Conservation (phyloP, 1,140 invertebrate species). For the Orius laevigatus region DNA sequence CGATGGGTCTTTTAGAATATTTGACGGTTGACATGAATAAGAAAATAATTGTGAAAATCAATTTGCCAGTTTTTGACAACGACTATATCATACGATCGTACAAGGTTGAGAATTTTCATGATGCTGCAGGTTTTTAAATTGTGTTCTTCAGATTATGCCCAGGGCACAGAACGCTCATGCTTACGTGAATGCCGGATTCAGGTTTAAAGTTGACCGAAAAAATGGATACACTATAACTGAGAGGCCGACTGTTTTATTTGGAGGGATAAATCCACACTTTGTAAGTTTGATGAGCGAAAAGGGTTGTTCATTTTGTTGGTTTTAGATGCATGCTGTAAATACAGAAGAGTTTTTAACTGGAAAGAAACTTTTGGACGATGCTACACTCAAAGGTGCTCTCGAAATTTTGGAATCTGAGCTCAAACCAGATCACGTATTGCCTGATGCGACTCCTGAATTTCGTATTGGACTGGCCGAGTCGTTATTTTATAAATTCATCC, state of each 20-base stretch:
- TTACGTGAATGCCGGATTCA: constrained; percentile 31
- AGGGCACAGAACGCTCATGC: constrained; percentile 19
- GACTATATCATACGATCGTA: constrained; percentile 34
- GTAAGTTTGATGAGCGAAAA: background rate
- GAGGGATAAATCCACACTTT: background rate
- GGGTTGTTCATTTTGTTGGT: background rate
- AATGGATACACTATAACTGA: constrained; percentile 18
- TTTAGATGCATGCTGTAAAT: constrained; percentile 39
- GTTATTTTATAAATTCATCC: constrained; percentile 28
- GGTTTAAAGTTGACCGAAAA: constrained; percentile 45
- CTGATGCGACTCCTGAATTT: constrained; percentile 42
- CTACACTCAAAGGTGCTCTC: constrained; percentile 38
- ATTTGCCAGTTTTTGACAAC: constrained; percentile 32
- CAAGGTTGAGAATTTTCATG: no score
- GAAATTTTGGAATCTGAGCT: constrained; percentile 39
- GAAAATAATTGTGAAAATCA: constrained; percentile 43
- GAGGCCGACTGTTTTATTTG: constrained; percentile 8
- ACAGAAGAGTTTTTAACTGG: constrained; percentile 46
- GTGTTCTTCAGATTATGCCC: background rate
- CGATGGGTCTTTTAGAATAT: constrained; percentile 36
- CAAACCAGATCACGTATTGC: constrained; percentile 43
- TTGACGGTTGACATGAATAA: constrained; percentile 39
- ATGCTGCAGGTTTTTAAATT: background rate
- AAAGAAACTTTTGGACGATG: constrained; percentile 33
- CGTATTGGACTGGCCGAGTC: constrained; percentile 26